A percentile compares a stretch with the other conserved stretches of the same genome.
Evolutionary conservation across 2,113 vertebrate genomes (phyloP).

Genomic region (Lethenteron camtschaticum): DNA sequence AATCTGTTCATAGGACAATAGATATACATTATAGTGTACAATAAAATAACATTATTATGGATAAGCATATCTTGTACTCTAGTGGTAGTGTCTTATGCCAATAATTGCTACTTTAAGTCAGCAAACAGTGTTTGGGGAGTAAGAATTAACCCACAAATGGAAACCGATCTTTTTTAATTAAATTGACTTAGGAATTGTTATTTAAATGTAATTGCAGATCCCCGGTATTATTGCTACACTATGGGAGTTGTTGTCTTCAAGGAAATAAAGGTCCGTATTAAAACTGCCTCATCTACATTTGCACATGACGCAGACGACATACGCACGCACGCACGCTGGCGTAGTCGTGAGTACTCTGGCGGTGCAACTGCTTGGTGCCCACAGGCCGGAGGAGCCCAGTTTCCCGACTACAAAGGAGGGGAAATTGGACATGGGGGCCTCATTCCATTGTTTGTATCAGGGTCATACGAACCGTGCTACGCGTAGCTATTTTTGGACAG

Average conservation of each 20-base stretch:
- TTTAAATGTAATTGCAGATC: slow-evolving; percentile 24
- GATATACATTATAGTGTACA: slow-evolving; percentile 10
- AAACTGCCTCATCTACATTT: too few relatives aligned
- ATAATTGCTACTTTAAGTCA: slow-evolving; percentile 8
- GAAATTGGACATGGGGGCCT: too few relatives aligned
- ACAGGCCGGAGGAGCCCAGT: too few relatives aligned
- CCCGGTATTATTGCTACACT: slow-evolving; percentile 52
- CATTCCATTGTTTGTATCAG: too few relatives aligned
- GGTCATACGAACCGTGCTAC: too few relatives aligned
- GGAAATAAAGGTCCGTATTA: slow-evolving; percentile 47
- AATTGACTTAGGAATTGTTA: too few relatives aligned
- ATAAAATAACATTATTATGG: background rate
- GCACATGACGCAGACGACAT: too few relatives aligned
- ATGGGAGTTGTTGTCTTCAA: slow-evolving; percentile 57
- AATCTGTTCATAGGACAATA: slow-evolving; percentile 5
- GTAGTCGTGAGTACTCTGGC: too few relatives aligned
- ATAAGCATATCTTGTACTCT: slow-evolving; percentile 8
- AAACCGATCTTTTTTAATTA: slow-evolving; percentile 7
- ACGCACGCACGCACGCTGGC: too few relatives aligned
- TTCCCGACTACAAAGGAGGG: too few relatives aligned
- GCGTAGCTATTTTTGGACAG: too few relatives aligned
- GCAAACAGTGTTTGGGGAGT: slow-evolving; percentile 1
- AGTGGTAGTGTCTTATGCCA: slow-evolving; percentile 1
- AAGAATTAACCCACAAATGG: slow-evolving; percentile 9
- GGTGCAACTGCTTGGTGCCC: too few relatives aligned